Evolutionary conservation across 2,113 vertebrate species (phyloP).

Genomic region (Malurus cyaneus): DNA sequence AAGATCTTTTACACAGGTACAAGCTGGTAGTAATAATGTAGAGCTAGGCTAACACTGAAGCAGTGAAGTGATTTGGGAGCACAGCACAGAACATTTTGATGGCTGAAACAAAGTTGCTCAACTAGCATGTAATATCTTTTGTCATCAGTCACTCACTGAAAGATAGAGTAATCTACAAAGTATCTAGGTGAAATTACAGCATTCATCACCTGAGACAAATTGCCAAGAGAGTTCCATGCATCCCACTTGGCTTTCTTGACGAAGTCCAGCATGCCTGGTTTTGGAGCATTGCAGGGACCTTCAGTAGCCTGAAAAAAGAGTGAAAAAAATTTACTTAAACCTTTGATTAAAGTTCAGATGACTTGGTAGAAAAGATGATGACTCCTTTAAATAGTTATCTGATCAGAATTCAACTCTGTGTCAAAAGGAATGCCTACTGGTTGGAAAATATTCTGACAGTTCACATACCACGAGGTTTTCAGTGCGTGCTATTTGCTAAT

Average conservation of each 20-base stretch:
- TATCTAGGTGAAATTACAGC: neutral
- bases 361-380: neutral
- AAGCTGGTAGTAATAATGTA: neutral
- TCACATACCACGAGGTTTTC: neutral
- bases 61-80: neutral
- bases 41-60: neutral
- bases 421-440: neutral
- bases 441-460: neutral
- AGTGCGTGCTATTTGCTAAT: neutral
- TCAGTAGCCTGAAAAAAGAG: slow-evolving; percentile 80
- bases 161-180: neutral
- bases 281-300: slow-evolving; percentile 85
- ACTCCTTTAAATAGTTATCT: neutral
- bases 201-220: slow-evolving; percentile 78
- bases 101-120: neutral
- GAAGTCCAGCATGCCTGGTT: slow-evolving; percentile 88
- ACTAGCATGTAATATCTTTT: neutral
- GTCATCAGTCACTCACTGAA: neutral
- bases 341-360: neutral
- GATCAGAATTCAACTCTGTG: neutral
- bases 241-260: slow-evolving; percentile 93
- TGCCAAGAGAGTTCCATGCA: slow-evolving; percentile 86
- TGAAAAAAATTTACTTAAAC: neutral
- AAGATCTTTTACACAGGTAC: neutral
- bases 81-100: neutral